Evolutionary conservation across 2,888 invertebrate genomes (phyloP), one percentile per base, ranked within the genome.

Genomic region (Saturnia japonica): DNA sequence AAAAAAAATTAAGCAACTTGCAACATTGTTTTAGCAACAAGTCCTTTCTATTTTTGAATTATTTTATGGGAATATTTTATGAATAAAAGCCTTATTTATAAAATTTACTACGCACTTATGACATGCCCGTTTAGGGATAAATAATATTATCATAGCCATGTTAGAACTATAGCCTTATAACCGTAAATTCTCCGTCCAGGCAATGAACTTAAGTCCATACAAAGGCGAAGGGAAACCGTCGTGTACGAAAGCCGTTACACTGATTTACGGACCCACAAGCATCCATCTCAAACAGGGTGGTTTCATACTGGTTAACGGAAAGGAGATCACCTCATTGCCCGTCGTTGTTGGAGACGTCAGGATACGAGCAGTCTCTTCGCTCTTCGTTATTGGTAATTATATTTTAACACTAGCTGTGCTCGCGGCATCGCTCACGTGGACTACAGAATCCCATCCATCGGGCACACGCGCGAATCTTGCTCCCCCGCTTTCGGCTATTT

Each of bases 271-370:
- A 0, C 94, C 93, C 0, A 93, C 91, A 28, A 88, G 82, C 3
- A 95, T 98, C 6, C 96, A 96, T 80, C 86, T 98, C 77, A 97
- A 97, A 82, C 98, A 98, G 81, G 96, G 96, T 57, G 95, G 96
- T 11, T 95, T 95, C 72, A 95, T 97, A 1, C 84, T 95, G 0
- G 94, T 97, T 0, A 96, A 97, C 80, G 96, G 96, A 0, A 95
- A 96, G 75, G 96, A 97, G 73, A 88, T 97, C 1, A 89, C 93
- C 0, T 90, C 94, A 67, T 86, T 97, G 40, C 97, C 97, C 0
- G 95, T 95, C 45, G 86, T 94, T 69, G 88, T 95, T 1, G 94
- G 94, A 0, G 95, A 95, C 16, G 94, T 96, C 6, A 95, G 95
- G 74, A 95, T 98, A 68, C 95, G 97, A 64, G 95, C 95, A 70